phyloP scores from a whole-genome alignment of 53 echinoderm and acorn worm species.

The Crossaster papposus region DNA sequence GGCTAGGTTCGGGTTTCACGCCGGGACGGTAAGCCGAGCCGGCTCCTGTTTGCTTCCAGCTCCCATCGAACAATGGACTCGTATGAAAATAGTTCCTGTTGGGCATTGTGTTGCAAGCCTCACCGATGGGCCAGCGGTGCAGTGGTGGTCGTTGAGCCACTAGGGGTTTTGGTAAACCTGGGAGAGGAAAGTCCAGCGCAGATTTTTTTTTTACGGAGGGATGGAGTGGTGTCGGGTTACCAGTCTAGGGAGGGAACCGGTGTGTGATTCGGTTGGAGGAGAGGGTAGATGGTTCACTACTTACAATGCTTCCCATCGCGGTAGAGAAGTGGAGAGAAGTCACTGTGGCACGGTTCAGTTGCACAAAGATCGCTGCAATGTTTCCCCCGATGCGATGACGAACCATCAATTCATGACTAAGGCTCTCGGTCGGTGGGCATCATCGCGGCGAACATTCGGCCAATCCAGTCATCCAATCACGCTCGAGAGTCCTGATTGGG shows the following conservation, averaged over 20 bases:
- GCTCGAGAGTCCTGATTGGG: slow-evolving; percentile 31
- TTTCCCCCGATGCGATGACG: slow-evolving; percentile 20
- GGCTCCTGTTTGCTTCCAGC: slow-evolving; percentile 53
- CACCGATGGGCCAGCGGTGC: not conserved
- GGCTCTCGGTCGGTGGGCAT: slow-evolving; percentile 24
- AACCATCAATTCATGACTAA: slow-evolving; percentile 56
- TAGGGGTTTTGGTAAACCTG: slow-evolving; percentile 23
- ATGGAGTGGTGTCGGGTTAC: slow-evolving; percentile 46
- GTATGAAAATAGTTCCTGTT: slow-evolving; percentile 60
- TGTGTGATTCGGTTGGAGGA: not conserved
- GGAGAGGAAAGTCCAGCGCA: slow-evolving; percentile 10
- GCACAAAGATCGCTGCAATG: not conserved
- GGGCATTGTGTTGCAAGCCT: slow-evolving; percentile 43
- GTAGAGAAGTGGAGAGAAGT: slow-evolving; percentile 24
- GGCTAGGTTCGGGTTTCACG: slow-evolving; percentile 31
- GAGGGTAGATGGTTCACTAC: not conserved
- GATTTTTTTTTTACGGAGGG: slow-evolving; percentile 4
- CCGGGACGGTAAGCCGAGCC: slow-evolving; percentile 41
- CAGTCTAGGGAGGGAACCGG: slow-evolving; percentile 19
- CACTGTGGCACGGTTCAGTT: not conserved
- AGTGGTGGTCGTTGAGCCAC: slow-evolving; percentile 9
- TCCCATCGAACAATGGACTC: slow-evolving; percentile 38
- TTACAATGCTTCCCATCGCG: slow-evolving; percentile 11
- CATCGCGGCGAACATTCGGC: slow-evolving; percentile 38
- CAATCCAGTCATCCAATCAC: slow-evolving; percentile 39